phyloP scores from a whole-genome alignment of 35 echinoderm and acorn worm species.

The Eucidaris tribuloides region DNA sequence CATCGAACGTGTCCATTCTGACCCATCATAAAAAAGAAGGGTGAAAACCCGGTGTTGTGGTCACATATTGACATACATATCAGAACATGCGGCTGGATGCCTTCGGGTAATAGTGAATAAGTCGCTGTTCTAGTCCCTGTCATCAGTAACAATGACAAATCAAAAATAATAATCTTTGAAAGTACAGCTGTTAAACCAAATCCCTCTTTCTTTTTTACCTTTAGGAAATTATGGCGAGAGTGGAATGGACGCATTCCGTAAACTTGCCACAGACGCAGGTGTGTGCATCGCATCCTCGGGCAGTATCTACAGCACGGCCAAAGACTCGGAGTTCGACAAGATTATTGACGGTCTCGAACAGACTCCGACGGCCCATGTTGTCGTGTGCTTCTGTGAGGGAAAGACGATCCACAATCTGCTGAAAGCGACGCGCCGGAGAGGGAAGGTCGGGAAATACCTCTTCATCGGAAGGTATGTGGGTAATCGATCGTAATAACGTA shows the following conservation, averaged over 20 bases:
- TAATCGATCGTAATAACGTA: too few relatives aligned
- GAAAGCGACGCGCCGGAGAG: conserved; percentile 51
- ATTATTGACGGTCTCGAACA: conserved; percentile 52
- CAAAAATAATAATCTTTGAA: too few relatives aligned
- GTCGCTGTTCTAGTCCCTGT: too few relatives aligned
- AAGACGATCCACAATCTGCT: conserved; percentile 62
- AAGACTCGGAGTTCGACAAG: conserved; percentile 42
- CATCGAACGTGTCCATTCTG: too few relatives aligned
- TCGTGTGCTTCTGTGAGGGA: conserved; percentile 93
- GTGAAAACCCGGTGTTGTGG: too few relatives aligned
- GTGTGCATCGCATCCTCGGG: conserved; percentile 74
- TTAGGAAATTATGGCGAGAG: conserved; percentile 91
- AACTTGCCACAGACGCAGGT: conserved; percentile 43
- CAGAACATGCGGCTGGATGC: too few relatives aligned
- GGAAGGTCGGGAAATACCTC: conserved; percentile 41
- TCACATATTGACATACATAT: too few relatives aligned
- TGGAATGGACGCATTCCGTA: conserved; percentile 81
- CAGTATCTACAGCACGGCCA: conserved; percentile 33
- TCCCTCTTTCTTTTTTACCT: conserved; percentile 7
- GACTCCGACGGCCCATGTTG: conserved; percentile 63
- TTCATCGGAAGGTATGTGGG: conserved; percentile 83
- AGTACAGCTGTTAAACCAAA: too few relatives aligned
- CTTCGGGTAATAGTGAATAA: too few relatives aligned
- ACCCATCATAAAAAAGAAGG: too few relatives aligned
- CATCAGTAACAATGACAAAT: too few relatives aligned